These are phyloP conservation scores for Lithobates sylvaticus DNA, from an alignment of 2,797 vertebrate genomes.

Conservation along the genomic window DNA sequence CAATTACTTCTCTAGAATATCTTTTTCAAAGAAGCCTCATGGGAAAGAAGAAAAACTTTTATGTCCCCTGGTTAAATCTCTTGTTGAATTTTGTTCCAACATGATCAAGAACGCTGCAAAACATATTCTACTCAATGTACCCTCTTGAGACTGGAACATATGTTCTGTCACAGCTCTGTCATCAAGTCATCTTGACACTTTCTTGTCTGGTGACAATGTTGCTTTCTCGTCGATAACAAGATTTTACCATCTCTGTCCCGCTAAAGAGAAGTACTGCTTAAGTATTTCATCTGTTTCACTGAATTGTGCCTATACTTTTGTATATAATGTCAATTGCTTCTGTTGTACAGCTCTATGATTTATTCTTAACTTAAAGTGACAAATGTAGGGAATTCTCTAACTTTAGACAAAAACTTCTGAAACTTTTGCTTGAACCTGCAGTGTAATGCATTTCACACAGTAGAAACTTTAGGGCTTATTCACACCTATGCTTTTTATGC, in stretches of 20 bases:
- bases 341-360: constrained; percentile 36
- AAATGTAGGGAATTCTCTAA: constrained; percentile 27
- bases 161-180: constrained; percentile 59
- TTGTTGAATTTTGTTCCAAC: constrained; percentile 63
- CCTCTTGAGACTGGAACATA: constrained; percentile 61
- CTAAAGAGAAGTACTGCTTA: constrained; percentile 42
- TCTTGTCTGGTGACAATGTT: constrained; percentile 56
- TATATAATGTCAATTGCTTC: constrained; percentile 52
- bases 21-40: constrained; percentile 55
- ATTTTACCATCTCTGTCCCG: constrained; percentile 48
- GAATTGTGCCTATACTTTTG: constrained; percentile 38
- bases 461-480: neutral
- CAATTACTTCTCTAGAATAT: constrained; percentile 59
- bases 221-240: constrained; percentile 56
- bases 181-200: constrained; percentile 62
- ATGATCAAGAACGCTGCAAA: constrained; percentile 62
- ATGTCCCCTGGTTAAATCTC: constrained; percentile 58
- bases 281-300: constrained; percentile 54
- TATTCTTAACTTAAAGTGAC: constrained; percentile 31
- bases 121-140: constrained; percentile 54
- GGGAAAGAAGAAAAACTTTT: constrained; percentile 56
- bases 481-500: too few relatives aligned
- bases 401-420: constrained; percentile 30
- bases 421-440: constrained; percentile 29
- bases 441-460: neutral